Evolutionary conservation across 2,888 invertebrate species (phyloP), one percentile per base, ranked within the genome.

Genomic region (Syrista parreyssii): DNA sequence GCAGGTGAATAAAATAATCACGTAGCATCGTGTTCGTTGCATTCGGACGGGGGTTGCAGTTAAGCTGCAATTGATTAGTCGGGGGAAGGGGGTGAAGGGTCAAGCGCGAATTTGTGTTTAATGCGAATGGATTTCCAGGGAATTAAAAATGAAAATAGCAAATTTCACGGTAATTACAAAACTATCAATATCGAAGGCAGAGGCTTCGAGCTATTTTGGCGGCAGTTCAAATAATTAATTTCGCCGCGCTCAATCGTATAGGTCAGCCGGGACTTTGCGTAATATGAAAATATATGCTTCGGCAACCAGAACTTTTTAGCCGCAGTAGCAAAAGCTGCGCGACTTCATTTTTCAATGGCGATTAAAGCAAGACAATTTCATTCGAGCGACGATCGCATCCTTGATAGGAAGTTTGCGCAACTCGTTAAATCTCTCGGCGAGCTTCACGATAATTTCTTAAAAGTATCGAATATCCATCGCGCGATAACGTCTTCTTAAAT

Each of bases 11-110:
- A 55, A 23, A 55, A 55, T 23, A 55, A 23, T 55, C 23, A 23
- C 55, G 6, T 15, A 1, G 23, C 9, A 55, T 55, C 55, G 23
- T 55, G 55, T 55, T 55, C 23, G 55, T 23, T 55, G 55, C 9
- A 23, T 55, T 55, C 9, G 23, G 34, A 33, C 6, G 15, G 9
- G 55, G 55, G 55, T 55, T 6, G 55, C n/a, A 55, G 55, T 55
- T 55, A 55, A 55, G 55, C 55, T 55, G 23, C 23, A 23, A 55
- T 55, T 23, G 55, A 9, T 15, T 40, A 9, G 6, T 6, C 1
- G 9, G 2, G 2, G 23, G 55, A 0, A 0, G 15, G 15, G 15
- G 12, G 36, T 1, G 36, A 15, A 0, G 55, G 2, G 1, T 40
- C 55, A 55, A 55, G 0, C 55, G 55, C 1, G 55, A 55, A 23